phyloP scores from a whole-genome alignment of 2,888 invertebrate species.

The Panopea generosa region DNA sequence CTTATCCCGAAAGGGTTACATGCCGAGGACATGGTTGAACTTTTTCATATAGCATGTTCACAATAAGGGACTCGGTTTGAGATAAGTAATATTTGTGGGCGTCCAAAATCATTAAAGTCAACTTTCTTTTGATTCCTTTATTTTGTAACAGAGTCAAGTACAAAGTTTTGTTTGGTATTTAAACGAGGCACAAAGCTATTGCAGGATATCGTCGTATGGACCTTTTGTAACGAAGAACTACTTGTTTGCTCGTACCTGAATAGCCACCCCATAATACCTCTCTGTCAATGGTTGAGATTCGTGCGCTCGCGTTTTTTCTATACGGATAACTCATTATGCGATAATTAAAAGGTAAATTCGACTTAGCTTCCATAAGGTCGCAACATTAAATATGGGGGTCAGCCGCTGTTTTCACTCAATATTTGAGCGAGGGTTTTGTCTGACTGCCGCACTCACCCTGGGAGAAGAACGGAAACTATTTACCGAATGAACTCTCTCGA shows the following conservation, averaged over 20 bases:
- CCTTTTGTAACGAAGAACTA: conserved; percentile 17
- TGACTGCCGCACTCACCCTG: neutral
- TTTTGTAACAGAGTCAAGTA: conserved; percentile 45
- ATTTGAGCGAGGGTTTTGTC: neutral
- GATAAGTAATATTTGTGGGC: conserved; percentile 32
- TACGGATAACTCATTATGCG: conserved; percentile 4
- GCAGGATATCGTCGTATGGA: conserved; percentile 25
- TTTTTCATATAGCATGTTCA: too few species aligned
- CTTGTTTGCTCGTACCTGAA: conserved; percentile 38
- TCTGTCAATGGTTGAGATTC: neutral
- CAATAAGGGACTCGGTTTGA: too few species aligned
- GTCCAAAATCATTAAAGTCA: conserved; percentile 27
- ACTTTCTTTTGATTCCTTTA: conserved; percentile 32
- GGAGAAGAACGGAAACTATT: neutral
- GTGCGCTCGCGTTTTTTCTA: neutral
- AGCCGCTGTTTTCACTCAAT: conserved; percentile 20
- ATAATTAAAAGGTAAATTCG: conserved; percentile 49
- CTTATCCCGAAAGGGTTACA: too few species aligned
- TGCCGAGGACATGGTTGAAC: too few species aligned
- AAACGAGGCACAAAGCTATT: conserved; percentile 32
- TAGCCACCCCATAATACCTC: neutral
- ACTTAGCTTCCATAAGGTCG: conserved; percentile 42
- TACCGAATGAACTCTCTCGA: conserved; percentile 32
- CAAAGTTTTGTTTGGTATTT: conserved; percentile 24
- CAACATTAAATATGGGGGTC: conserved; percentile 32